Evolutionary conservation across 2,113 vertebrate species (phyloP).

Genomic region (Chloropsis hardwickii): DNA sequence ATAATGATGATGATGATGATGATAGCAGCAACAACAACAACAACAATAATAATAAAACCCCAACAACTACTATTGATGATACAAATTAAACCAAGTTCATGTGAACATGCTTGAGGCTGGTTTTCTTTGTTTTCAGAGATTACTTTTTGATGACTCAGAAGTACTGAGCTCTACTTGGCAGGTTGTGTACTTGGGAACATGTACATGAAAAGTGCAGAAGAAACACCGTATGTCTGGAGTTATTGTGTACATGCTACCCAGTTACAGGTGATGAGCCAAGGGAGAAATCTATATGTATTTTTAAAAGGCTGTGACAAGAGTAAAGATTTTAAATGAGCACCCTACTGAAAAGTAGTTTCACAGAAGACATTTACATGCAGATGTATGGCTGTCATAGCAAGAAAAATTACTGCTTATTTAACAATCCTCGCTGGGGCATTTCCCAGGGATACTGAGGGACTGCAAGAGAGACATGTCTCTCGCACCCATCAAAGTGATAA

Average conservation of each 20-base stretch:
- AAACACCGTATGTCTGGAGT: neutral
- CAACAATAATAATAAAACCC: neutral
- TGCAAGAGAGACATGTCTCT: neutral
- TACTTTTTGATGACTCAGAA: neutral
- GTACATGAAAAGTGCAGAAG: neutral
- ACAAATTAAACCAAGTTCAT: neutral
- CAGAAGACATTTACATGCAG: neutral
- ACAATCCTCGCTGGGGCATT: neutral
- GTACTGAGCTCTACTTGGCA: neutral
- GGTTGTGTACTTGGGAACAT: neutral
- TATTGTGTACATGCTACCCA: neutral
- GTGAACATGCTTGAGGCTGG: neutral
- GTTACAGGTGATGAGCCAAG: neutral
- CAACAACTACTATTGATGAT: neutral
- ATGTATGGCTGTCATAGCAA: neutral
- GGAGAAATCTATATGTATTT: neutral
- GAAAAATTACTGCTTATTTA: neutral
- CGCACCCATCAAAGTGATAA: neutral
- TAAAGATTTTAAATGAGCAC: neutral
- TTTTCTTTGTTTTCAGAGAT: neutral
- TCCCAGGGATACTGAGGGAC: neutral
- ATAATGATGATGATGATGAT: neutral
- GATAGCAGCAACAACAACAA: neutral
- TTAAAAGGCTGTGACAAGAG: neutral
- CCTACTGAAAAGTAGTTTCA: neutral